These are phyloP conservation scores for Paguma larvata DNA, from an alignment of 2,797 vertebrate species.

Conservation along the genomic window DNA sequence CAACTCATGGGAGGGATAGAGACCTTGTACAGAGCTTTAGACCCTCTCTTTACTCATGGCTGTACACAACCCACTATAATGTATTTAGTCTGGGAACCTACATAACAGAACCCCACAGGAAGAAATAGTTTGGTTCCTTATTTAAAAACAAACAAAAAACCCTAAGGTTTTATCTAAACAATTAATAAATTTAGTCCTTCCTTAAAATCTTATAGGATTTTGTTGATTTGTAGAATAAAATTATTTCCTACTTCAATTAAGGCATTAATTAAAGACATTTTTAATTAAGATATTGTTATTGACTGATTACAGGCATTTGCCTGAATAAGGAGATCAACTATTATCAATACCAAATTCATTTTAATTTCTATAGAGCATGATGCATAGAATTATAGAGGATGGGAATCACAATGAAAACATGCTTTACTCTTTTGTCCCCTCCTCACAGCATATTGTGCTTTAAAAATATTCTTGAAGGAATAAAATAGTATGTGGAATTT, in stretches of 20 bases:
- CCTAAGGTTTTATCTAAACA: neutral
- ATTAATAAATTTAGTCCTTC: neutral
- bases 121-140: slow-evolving; percentile 1
- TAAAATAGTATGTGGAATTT: neutral
- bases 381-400: neutral
- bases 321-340: slow-evolving; percentile 38
- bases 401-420: neutral
- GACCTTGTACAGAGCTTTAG: neutral
- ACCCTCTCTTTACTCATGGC: neutral
- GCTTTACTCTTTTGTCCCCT: neutral
- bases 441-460: neutral
- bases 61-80: neutral
- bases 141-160: neutral
- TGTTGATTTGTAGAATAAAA: neutral
- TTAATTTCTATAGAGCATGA: slow-evolving; percentile 21
- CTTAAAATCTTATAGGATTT: slow-evolving; percentile 5
- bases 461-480: neutral
- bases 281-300: neutral
- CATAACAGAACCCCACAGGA: neutral
- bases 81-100: neutral
- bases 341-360: slow-evolving; percentile 28
- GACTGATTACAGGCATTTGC: slow-evolving; percentile 1
- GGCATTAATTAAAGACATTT: neutral
- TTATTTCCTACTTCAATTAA: neutral
- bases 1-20: neutral